Base-by-base conservation (phyloP, 2,113 vertebrate species). In the Taurulus bubalis region DNA sequence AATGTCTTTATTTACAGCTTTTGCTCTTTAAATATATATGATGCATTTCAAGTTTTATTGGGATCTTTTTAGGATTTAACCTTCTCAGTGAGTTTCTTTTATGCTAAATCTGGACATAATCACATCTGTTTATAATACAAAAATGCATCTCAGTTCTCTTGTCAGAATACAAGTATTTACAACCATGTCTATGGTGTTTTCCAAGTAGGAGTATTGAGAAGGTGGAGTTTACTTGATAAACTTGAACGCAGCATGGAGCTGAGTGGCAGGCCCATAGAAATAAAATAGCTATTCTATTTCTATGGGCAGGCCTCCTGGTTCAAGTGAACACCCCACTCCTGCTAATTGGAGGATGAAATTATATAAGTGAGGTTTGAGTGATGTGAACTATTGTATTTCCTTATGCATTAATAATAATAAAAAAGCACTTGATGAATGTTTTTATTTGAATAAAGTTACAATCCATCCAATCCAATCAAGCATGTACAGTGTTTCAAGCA, bases 401-500 rank as follows among this genome's bases (percentile, higher is more conserved):
- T 30, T 2, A 62, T 16, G 1, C 10, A 49, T 28, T n/a, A 1
- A 71, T 1, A 1, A 55, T 24, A 71, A 36, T 36, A 36, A 53
- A 84, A 1, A 38, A 55, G 2, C 16, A 11, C 32, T 71, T 79
- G 66, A 32, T 71, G 15, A 2, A 4, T 62, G 14, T 63, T 89
- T 87, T 87, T 70, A 58, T 80, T 84, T 86, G 51, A 82, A 66
- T 90, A 76, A 88, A 86, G 18, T 84, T 55, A 67, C 82, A 89
- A 86, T 83, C 69, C 74, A 79, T 69, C 30, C 40, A 67, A 67
- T 68, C 42, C 30, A 70, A 53, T 24, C 30, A 85, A 86, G 71
- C 87, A 90, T 90, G 85, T 92, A 92, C 87, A 92, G 89, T 91
- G 81, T 90, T 84, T 75, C 51, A 91, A 82, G 63, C 89, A 84